phyloP scores from a whole-genome alignment of 2,797 vertebrate species.

The Gambusia yucatana region DNA sequence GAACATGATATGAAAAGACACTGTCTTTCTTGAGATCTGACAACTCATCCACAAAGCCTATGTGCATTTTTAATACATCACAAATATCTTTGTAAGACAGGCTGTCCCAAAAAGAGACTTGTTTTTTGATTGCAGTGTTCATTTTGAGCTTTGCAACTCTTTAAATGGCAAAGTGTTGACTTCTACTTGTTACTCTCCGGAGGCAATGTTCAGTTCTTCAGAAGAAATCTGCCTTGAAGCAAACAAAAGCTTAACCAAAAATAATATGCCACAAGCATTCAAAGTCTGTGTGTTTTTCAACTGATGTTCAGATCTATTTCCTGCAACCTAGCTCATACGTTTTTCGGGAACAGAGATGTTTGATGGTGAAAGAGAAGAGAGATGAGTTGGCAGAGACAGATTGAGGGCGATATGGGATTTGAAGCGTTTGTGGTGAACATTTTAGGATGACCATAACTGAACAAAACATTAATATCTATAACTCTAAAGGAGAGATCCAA shows the following conservation, averaged over 20 bases:
- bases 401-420: constrained; percentile 65
- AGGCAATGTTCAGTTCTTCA: constrained; percentile 60
- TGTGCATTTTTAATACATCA: constrained; percentile 47
- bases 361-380: constrained; percentile 49
- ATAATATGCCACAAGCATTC: constrained; percentile 70
- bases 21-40: constrained; percentile 42
- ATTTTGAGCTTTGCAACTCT: constrained; percentile 52
- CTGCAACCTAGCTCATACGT: constrained; percentile 51
- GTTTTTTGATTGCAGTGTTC: constrained; percentile 45
- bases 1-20: constrained; percentile 39
- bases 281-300: constrained; percentile 60
- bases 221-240: constrained; percentile 69
- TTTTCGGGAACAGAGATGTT: constrained; percentile 47
- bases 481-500: constrained; percentile 14
- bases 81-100: constrained; percentile 30
- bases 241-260: constrained; percentile 75
- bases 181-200: constrained; percentile 62
- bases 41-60: constrained; percentile 3
- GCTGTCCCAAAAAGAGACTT: constrained; percentile 36
- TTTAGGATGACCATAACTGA: constrained; percentile 17
- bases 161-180: constrained; percentile 63
- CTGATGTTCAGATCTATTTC: constrained; percentile 67
- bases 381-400: constrained; percentile 63
- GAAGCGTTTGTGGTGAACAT: constrained; percentile 51
- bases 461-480: neutral